Percentiles rank a stretch among this genome's conserved stretches.
Conservation (phyloP, 2,888 invertebrate species). For the Clunio marinus region DNA sequence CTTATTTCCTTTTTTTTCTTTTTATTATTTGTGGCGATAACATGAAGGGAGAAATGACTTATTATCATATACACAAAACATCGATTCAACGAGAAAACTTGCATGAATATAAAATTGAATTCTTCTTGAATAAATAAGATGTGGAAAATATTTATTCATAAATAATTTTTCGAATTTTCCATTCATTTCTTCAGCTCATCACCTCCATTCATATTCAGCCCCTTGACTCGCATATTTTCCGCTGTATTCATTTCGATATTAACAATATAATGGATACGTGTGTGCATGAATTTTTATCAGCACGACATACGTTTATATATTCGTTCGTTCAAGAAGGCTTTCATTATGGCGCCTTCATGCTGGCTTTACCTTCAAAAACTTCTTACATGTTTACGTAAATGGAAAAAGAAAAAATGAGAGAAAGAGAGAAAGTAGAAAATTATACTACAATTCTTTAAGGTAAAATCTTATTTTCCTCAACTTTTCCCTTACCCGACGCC, state of each 20-base stretch:
- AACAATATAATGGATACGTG: constrained; percentile 7
- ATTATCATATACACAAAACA: constrained; percentile 25
- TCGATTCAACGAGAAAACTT: constrained; percentile 19
- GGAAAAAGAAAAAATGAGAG: constrained; percentile 1
- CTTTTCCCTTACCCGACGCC: not conserved
- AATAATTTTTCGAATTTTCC: constrained; percentile 33
- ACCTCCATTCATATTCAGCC: not conserved
- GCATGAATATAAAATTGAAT: constrained; percentile 16
- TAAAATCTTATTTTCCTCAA: not conserved
- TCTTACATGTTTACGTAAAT: too few relatives aligned
- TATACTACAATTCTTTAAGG: not conserved
- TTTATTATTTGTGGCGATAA: not conserved
- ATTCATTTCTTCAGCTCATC: constrained; percentile 30
- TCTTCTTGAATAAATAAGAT: too few relatives aligned
- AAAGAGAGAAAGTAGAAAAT: not conserved
- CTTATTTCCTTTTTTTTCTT: not conserved
- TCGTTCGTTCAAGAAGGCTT: too few relatives aligned
- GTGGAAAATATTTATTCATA: constrained; percentile 39
- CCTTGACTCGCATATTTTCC: not conserved
- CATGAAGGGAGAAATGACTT: not conserved
- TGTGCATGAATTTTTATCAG: constrained; percentile 15
- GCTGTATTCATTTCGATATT: constrained; percentile 22
- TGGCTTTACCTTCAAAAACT: too few relatives aligned
- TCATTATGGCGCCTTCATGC: too few relatives aligned
- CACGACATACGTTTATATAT: too few relatives aligned